Base-by-base conservation (phyloP, 1,140 invertebrate species). In the Trichonephila clavata region DNA sequence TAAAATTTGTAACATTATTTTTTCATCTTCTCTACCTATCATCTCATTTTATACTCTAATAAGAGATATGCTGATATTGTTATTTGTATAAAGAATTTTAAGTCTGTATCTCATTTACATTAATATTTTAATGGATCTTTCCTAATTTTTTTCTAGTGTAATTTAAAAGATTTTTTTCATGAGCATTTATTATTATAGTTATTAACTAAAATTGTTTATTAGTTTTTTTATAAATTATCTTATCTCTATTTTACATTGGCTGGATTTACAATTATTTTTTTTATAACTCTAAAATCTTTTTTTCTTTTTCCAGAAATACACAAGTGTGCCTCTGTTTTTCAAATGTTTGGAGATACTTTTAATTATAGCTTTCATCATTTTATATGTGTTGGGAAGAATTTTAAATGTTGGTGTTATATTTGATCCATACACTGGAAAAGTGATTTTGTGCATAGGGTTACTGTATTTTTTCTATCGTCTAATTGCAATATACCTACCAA, bases 381-480 rank as follows among this genome's bases (percentile, higher is more conserved):
- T 94, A 39, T 94, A 94, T 86, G 71, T 91, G 20, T 68, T 94
- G 57, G 94, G 94, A 20, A 94, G 95, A 80, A 93, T 95, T 61
- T 50, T 95, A 57, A 93, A 94, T 61, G 89, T 94, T 81, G 93
- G 90, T 87, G 71, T 88, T 6, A 80, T 95, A 50, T 87, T 94
- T 86, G 86, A 59, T n/a, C 93, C 94, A 2, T 95, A 95, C 65
- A 86, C 83, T 50, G 94, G 94, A n/a, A 94, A 94, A 89, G 95
- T 95, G 8, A 84, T 95, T 63, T 50, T 94, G 18, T 95, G 95
- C 89, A 39, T 94, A 24, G 95, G 94, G 71, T 80, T 96, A 13
- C 94, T 96, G 0, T 96, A 95, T 94, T 96, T 96, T 94, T 96
- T 95, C 94, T 96, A 95, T 92, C 94, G 96, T n/a, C 94, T 95